Evolutionary conservation across 2,888 invertebrate species (phyloP).

Genomic region (Parnassius apollo): DNA sequence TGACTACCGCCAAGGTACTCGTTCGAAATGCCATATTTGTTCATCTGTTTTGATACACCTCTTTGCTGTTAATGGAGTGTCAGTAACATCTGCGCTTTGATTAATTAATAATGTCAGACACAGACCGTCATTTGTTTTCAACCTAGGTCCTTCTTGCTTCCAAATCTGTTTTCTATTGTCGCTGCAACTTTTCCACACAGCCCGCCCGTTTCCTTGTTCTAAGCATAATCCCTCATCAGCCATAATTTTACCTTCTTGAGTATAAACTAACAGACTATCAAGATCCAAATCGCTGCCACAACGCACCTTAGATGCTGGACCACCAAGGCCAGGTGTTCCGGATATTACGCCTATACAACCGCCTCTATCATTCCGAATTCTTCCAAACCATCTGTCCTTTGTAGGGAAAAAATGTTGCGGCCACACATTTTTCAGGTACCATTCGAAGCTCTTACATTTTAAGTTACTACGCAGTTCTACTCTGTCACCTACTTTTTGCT

Average conservation of each 20-base stretch:
- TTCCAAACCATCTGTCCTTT: conserved; percentile 93
- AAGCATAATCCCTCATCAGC: conserved; percentile 94
- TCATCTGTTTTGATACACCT: conserved; percentile 79
- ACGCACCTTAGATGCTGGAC: conserved; percentile 83
- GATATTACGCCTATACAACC: conserved; percentile 58
- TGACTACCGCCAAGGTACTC: conserved; percentile 83
- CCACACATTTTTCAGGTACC: conserved; percentile 98
- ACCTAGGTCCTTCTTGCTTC: conserved; percentile 76
- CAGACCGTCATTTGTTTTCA: conserved; percentile 55
- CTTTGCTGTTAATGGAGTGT: conserved; percentile 78
- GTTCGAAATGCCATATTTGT: conserved; percentile 86
- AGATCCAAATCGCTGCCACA: conserved; percentile 83
- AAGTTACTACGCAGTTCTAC: conserved; percentile 85
- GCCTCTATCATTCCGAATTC: conserved; percentile 82
- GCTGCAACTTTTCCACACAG: conserved; percentile 87
- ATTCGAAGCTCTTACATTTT: conserved; percentile 92
- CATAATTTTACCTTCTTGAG: conserved; percentile 87
- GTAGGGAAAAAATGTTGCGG: conserved; percentile 97
- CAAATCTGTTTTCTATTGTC: conserved; percentile 86
- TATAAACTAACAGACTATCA: conserved; percentile 87
- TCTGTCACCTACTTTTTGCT: conserved; percentile 84
- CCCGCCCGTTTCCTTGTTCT: conserved; percentile 84
- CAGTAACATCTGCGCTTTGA: conserved; percentile 48
- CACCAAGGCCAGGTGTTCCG: conserved; percentile 85
- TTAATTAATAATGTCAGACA: conserved; percentile 57